These are phyloP conservation scores for Sinocyclocheilus anshuiensis DNA, from an alignment of 2,113 vertebrate species.

Conservation along the genomic window DNA sequence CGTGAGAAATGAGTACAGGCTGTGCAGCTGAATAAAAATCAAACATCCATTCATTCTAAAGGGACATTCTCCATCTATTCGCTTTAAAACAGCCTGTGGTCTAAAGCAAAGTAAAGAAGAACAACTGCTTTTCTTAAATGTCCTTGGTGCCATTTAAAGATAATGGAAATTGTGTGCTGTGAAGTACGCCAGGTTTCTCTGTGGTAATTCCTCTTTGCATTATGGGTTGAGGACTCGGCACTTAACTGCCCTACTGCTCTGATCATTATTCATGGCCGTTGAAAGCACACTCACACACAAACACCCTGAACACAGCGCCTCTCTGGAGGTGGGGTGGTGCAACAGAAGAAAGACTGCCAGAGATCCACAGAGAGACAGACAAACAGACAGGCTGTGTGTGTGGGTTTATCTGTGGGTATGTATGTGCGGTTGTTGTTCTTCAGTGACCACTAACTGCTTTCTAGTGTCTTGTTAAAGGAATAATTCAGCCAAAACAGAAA, in stretches of 20 bases:
- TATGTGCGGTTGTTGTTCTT: not conserved
- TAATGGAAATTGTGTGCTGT: slow-evolving; percentile 60
- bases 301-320: slow-evolving; percentile 19
- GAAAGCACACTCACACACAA: slow-evolving; percentile 37
- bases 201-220: slow-evolving; percentile 54
- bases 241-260: slow-evolving; percentile 43
- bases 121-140: slow-evolving; percentile 48
- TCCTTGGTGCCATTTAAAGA: slow-evolving; percentile 57
- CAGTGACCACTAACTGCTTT: not conserved
- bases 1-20: not conserved
- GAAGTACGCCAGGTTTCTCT: slow-evolving; percentile 53
- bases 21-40: not conserved
- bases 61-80: slow-evolving; percentile 23
- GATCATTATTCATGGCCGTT: slow-evolving; percentile 49
- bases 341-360: not conserved
- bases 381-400: not conserved
- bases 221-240: slow-evolving; percentile 52
- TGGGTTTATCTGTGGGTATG: not conserved
- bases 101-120: slow-evolving; percentile 36
- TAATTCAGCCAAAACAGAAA: not conserved
- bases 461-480: slow-evolving; percentile 3
- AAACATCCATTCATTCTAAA: slow-evolving; percentile 23
- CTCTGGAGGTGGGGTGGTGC: not conserved
- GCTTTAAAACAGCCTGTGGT: slow-evolving; percentile 41
- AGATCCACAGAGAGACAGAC: slow-evolving; percentile 17